A percentile compares a stretch with the other conserved stretches of the same genome.
These are phyloP conservation scores for Himantopus leucocephalus DNA, from an alignment of 2,113 vertebrate genomes.

Conservation along the genomic window DNA sequence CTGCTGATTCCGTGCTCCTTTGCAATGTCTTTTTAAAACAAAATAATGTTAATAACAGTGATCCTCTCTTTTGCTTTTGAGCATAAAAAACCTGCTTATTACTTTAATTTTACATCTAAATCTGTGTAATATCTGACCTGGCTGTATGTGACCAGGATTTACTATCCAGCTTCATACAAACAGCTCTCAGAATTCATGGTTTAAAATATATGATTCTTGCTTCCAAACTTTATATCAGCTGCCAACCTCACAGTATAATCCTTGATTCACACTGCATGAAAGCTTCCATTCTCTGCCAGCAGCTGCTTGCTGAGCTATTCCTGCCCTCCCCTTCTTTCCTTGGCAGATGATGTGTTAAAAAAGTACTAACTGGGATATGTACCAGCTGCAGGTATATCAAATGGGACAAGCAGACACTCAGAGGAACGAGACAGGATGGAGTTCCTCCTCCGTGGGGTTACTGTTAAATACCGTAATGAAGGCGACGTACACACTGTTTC, in stretches of 20 bases:
- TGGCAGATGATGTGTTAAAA: slow-evolving; percentile 71
- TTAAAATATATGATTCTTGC: slow-evolving; percentile 49
- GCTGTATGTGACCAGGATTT: neutral
- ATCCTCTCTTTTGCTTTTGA: neutral
- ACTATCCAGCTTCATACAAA: neutral
- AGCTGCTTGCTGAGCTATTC: slow-evolving; percentile 62
- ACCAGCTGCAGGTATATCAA: slow-evolving; percentile 57
- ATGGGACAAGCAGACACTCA: slow-evolving; percentile 42
- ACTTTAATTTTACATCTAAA: neutral
- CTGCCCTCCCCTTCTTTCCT: neutral
- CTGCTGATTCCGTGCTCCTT: neutral
- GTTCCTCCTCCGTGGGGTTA: neutral
- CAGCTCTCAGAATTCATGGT: neutral
- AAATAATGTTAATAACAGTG: neutral
- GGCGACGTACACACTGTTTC: neutral
- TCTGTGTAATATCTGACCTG: neutral
- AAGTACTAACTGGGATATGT: slow-evolving; percentile 39
- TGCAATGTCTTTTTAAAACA: neutral
- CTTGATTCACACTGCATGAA: slow-evolving; percentile 54
- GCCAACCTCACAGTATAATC: slow-evolving; percentile 55
- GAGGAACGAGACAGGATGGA: slow-evolving; percentile 9
- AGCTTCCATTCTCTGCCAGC: slow-evolving; percentile 67
- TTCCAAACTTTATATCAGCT: slow-evolving; percentile 61
- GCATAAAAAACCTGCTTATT: neutral
- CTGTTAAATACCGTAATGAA: slow-evolving; percentile 1